Evolutionary conservation across 92 coral and sea anemone genomes (phyloP).

Genomic region (Epizoanthus illoricatus): DNA sequence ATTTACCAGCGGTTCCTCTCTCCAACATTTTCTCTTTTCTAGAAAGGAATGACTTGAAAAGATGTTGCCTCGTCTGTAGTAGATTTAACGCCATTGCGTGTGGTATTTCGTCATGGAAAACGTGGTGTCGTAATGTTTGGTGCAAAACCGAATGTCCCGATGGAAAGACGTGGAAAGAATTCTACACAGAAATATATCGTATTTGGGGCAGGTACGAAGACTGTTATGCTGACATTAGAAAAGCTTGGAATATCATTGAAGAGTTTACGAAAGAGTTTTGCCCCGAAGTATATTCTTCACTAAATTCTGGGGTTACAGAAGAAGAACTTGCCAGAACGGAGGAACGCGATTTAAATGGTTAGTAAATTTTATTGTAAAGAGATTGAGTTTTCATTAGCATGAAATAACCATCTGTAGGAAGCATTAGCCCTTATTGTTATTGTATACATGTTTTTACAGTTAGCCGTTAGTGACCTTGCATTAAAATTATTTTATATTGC

Average conservation of each 20-base stretch:
- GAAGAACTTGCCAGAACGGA: conserved; percentile 69
- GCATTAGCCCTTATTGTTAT: too few species aligned
- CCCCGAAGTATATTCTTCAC: conserved; percentile 64
- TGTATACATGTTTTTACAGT: too few species aligned
- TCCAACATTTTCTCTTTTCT: conserved; percentile 80
- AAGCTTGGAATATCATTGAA: conserved; percentile 89
- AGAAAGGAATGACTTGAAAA: conserved; percentile 66
- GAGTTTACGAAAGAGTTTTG: conserved; percentile 70
- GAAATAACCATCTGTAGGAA: too few species aligned
- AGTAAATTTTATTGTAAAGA: background rate
- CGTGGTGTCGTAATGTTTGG: conserved; percentile 88
- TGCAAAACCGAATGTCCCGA: conserved; percentile 55
- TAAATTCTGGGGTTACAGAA: conserved; percentile 81
- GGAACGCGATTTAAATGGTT: conserved; percentile 67
- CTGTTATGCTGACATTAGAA: conserved; percentile 83
- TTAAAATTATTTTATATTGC: too few species aligned
- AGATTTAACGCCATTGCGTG: conserved; percentile 71
- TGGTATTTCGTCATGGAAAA: conserved; percentile 73
- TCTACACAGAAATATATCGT: conserved; percentile 51
- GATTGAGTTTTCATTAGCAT: too few species aligned
- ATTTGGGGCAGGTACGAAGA: conserved; percentile 83
- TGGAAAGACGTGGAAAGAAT: conserved; percentile 74
- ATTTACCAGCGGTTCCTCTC: conserved; percentile 76
- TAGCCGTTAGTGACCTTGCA: too few species aligned
- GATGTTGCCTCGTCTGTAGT: conserved; percentile 76